phyloP scores from a whole-genome alignment of 2,797 vertebrate species.

The Acropternis orthonyx region DNA sequence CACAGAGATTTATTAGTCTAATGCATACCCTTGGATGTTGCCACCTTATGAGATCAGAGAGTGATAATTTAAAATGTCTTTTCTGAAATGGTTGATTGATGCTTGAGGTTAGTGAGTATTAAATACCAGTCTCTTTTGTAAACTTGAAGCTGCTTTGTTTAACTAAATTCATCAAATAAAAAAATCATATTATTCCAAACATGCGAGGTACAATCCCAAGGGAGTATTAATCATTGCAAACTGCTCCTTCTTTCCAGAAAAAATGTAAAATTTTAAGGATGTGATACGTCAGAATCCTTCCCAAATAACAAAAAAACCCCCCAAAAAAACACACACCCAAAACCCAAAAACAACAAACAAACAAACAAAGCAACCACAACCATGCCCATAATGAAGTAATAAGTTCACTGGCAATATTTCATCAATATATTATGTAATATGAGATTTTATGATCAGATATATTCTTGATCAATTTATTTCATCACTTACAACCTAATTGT shows the following conservation, averaged over 20 bases:
- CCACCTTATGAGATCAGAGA: not conserved
- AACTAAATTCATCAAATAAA: not conserved
- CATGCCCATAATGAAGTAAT: not conserved
- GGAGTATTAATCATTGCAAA: not conserved
- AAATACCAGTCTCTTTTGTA: not conserved
- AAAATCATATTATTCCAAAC: not conserved
- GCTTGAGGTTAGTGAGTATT: not conserved
- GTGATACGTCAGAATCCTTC: not conserved
- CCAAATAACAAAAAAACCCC: no score
- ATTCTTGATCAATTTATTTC: constrained; percentile 21
- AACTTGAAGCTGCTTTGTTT: not conserved
- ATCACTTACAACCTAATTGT: not conserved
- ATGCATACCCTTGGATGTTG: not conserved
- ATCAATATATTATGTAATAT: not conserved
- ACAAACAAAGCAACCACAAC: no score
- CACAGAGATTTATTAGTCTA: not conserved
- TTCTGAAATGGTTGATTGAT: not conserved
- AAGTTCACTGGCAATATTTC: not conserved
- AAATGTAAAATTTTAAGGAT: not conserved
- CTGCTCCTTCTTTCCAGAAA: not conserved
- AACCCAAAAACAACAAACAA: no score
- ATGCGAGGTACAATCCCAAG: not conserved
- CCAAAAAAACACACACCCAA: no score
- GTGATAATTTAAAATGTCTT: not conserved
- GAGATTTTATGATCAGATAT: not conserved